Conservation (phyloP, 2,888 invertebrate species). For the Hyposoter didymator region DNA sequence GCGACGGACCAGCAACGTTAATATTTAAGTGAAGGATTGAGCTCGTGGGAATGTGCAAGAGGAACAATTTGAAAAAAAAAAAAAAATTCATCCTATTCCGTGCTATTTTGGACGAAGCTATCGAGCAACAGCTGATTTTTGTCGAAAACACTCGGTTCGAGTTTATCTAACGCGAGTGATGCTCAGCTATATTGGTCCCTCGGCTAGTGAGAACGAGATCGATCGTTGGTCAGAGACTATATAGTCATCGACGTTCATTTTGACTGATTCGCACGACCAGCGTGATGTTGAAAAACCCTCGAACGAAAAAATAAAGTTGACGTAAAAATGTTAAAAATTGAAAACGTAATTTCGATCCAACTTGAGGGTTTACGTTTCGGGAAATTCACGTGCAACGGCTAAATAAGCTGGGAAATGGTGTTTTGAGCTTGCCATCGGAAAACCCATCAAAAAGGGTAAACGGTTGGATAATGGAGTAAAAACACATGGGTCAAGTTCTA, state of each 20-base stretch:
- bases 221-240: conserved; percentile 11
- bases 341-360: background rate
- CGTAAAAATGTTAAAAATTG: background rate
- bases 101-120: too few species aligned
- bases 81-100: background rate
- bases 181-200: background rate
- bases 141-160: background rate
- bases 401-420: conserved; percentile 43
- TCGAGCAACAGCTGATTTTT: background rate
- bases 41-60: too few species aligned
- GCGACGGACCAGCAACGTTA: too few species aligned
- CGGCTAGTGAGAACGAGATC: background rate
- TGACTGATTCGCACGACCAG: background rate
- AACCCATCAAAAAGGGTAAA: conserved; percentile 32
- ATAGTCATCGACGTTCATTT: conserved; percentile 12
- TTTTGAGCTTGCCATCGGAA: conserved; percentile 2
- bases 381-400: conserved; percentile 37
- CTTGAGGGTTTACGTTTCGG: conserved; percentile 1
- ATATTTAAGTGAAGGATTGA: too few species aligned
- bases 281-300: conserved; percentile 11
- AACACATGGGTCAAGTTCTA: conserved; percentile 1
- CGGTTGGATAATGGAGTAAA: conserved; percentile 25
- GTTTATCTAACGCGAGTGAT: background rate
- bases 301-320: conserved; percentile 13
- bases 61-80: too few species aligned